Evolutionary conservation across 2,113 vertebrate species (phyloP).

Genomic region (Actinemys pallida): DNA sequence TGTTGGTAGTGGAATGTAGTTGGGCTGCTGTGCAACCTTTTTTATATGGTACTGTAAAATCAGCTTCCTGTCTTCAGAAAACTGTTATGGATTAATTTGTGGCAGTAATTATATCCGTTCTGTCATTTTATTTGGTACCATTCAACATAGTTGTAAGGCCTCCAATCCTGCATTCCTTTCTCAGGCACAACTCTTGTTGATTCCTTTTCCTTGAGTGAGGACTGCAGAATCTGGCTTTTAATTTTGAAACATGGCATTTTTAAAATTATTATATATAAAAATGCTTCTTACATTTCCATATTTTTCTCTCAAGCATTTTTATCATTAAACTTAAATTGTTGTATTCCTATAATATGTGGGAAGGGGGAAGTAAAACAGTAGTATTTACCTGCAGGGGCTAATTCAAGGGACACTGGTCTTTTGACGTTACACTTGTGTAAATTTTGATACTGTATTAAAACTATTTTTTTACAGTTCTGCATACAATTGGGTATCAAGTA

Average conservation of each 20-base stretch:
- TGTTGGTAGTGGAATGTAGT: slow-evolving; percentile 62
- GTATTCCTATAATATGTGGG: slow-evolving; percentile 78
- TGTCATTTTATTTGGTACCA: slow-evolving; percentile 54
- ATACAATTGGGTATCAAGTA: slow-evolving; percentile 82
- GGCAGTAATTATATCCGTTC: slow-evolving; percentile 57
- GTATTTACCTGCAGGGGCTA: slow-evolving; percentile 70
- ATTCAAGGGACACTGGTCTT: slow-evolving; percentile 79
- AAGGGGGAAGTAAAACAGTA: slow-evolving; percentile 67
- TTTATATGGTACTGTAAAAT: slow-evolving; percentile 58
- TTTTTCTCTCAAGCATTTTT: slow-evolving; percentile 61
- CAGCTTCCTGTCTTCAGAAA: slow-evolving; percentile 65
- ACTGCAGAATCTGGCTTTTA: slow-evolving; percentile 24
- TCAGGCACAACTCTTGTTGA: background rate
- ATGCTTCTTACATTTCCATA: slow-evolving; percentile 27
- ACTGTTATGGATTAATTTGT: slow-evolving; percentile 70
- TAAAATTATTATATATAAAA: slow-evolving; percentile 19
- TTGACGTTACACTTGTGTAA: slow-evolving; percentile 84
- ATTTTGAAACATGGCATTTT: slow-evolving; percentile 29
- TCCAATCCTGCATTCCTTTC: slow-evolving; percentile 21
- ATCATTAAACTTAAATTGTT: slow-evolving; percentile 77
- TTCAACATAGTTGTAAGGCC: background rate
- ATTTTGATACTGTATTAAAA: slow-evolving; percentile 91
- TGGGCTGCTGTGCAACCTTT: slow-evolving; percentile 56
- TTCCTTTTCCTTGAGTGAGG: background rate
- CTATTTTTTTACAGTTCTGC: slow-evolving; percentile 89